Base-by-base conservation (phyloP, 2,888 invertebrate genomes). In the Hesperia comma region DNA sequence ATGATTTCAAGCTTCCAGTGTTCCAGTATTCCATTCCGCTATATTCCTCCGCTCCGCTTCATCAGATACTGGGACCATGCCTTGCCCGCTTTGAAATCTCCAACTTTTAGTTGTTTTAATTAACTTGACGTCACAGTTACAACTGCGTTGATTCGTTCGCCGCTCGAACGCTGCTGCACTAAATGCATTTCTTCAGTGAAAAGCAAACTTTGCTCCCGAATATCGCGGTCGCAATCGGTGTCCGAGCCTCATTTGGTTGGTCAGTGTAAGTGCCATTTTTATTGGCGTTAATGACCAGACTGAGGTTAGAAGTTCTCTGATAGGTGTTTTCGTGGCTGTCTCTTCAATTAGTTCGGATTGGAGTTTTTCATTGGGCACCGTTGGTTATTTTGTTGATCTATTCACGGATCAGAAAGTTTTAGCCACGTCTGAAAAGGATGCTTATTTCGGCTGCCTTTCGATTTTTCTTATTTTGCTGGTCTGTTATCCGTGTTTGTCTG, bases 71-170 rank as follows among this genome's bases (percentile, higher is more conserved):
- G 63, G 19, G 63, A n/a, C 40, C 57, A 61, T 68, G 68, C 64
- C 68, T 63, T 66, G 61, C 62, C 68, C 75, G 81, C 82, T 85
- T 88, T 87, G 84, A 88, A 90, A 88, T 87, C 86, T 81, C 78
- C 72, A 88, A 90, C 88, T 88, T 88, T 89, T 86, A 84, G 80
- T 83, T 81, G 87, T 91, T 92, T 92, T 90, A 92, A 92, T 92
- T 91, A 92, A 92, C 83, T 90, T 84, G 86, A 88, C 86, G 89
- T 86, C 82, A 78, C 82, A 86, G 88, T 87, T 88, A 88, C 91
- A 85, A 85, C 84, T 79, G 79, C 80, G 82, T 85, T 85, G 87
- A 88, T 87, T 88, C 84, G 87, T 81, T 82, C 78, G 77, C 70
- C 49, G 49, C 61, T 19, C 32, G 69, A 71, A 73, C 72, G 68